Base-by-base conservation (phyloP, 2,113 vertebrate genomes). In the Verasper variegatus region DNA sequence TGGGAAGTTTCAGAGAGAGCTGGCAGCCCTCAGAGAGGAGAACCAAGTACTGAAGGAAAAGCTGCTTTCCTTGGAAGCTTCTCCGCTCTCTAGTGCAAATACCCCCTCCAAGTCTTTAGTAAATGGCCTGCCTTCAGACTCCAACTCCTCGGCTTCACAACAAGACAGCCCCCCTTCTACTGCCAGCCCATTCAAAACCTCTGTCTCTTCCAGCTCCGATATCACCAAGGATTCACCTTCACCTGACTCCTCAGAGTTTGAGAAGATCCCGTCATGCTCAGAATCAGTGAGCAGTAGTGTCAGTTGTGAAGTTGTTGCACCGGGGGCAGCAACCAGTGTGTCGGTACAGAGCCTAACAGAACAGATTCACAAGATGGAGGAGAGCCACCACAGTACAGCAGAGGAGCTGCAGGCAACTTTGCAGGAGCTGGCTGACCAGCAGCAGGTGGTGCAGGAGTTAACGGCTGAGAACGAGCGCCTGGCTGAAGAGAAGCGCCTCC, bases 341-440 rank as follows among this genome's bases (percentile, higher is more conserved):
- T 98, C 97, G 0, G 94, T 98, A 67, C 96, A 95, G 0, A 96
- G 94, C 52, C 94, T 99, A 14, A 97, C 96, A 0, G 96, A 98
- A 85, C 94, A 94, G 83, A 97, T 99, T 78, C 96, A 97, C 13
- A 96, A 96, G 91, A 98, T 99, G 97, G 97, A 99, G 77, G 98
- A 98, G 89, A 98, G 92, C 65, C 97, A 99, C 24, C 97, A 99
- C 82, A 98, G 97, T 90, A 99, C 96, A 0, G 94, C 96, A 0
- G 98, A 99, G 63, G 98, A 99, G 51, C 93, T 99, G 7, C 97
- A 99, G 87, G 98, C 98, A 9, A 99, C 98, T 1, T 61, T 99
- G 55, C 97, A 99, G 77, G 98, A 99, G 83, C 88, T 99, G 8
- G 95, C 96, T 0, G 98, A 99, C 88, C 98, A 99, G 89, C 97